A percentile compares a stretch with the other conserved stretches of the same genome.
Conservation (phyloP, 1,140 invertebrate species). For the Trachelipus rathkii region DNA sequence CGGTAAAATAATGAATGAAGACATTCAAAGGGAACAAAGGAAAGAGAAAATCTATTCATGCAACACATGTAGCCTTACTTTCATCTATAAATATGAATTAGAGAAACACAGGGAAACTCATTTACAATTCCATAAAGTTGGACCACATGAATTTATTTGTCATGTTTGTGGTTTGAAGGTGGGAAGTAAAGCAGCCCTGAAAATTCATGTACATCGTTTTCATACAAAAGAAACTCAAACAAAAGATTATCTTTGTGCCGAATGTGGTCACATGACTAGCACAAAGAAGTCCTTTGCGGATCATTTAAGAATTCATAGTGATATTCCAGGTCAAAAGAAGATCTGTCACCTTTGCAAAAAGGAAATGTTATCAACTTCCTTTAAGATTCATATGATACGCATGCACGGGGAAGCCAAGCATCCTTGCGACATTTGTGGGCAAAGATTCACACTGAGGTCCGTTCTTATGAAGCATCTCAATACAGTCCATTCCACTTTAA, state of each 20-base stretch:
- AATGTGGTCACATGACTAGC: conserved; percentile 31
- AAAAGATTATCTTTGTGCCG: conserved; percentile 22
- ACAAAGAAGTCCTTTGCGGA: conserved; percentile 32
- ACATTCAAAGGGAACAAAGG: neutral
- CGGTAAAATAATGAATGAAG: conserved; percentile 2
- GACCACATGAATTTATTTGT: conserved; percentile 32
- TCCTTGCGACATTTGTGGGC: conserved; percentile 27
- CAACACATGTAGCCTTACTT: conserved; percentile 22
- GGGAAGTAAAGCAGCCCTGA: conserved; percentile 26
- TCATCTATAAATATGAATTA: conserved; percentile 29
- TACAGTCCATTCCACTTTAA: conserved; percentile 24
- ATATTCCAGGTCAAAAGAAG: conserved; percentile 20
- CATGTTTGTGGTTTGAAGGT: conserved; percentile 27
- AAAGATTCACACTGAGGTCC: conserved; percentile 25
- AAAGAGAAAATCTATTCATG: conserved; percentile 20
- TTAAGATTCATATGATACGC: conserved; percentile 27
- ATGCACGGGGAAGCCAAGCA: conserved; percentile 33
- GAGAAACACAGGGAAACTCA: conserved; percentile 30
- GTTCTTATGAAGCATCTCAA: conserved; percentile 31
- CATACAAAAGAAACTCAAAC: conserved; percentile 23
- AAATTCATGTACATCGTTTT: conserved; percentile 34
- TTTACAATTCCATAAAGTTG: conserved; percentile 25
- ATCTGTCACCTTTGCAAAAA: conserved; percentile 20
- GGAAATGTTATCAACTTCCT: conserved; percentile 26
- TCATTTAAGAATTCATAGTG: conserved; percentile 26